Base-by-base conservation (phyloP, 2,888 invertebrate species). In the Nemotelus pantherinus region DNA sequence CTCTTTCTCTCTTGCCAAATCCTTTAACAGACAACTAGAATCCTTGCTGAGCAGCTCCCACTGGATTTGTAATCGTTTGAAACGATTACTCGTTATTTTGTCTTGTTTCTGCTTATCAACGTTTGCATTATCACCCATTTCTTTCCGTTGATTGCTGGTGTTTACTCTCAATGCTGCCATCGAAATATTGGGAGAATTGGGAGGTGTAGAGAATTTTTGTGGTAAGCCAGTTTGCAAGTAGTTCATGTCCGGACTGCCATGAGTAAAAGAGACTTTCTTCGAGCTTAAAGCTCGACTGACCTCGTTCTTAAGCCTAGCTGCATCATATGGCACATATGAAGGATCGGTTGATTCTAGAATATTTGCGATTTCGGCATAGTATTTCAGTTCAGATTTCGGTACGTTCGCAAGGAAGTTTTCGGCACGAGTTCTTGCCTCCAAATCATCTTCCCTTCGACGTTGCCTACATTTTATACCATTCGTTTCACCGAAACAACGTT, bases 181-280 rank as follows among this genome's bases (percentile, higher is more conserved):
- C 68, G 93, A 92, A 81, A 93, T 92, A 86, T 93, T 93, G 68
- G 93, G 93, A 63, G 93, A 93, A 85, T 93, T 93, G 80, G 93
- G 93, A 79, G 93, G 93, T 79, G 93, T 92, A 60, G 89, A 87
- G 78, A 90, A 88, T 82, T 86, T 84, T 70, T 85, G 76, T 25
- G 60, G 63, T 55, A 83, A 72, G 67, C 82, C 82, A 0, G 80
- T 71, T 5, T 77, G 80, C 75, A 81, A 47, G 43, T 80, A 77
- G 63, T 77, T 79, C 64, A 63, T 64, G 39, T 78, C 76, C 3
- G 41, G n/a, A 67, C 74, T 64, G 45, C 64, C 80, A 77, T 86
- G 85, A 78, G 85, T 87, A 63, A 87, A 87, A 25, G 87, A 87
- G 5, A 87, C 87, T 78, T 86, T 86, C 83, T 87, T 87, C 77